Conservation (phyloP, 2,888 invertebrate genomes). For the Peribatodes rhomboidaria region DNA sequence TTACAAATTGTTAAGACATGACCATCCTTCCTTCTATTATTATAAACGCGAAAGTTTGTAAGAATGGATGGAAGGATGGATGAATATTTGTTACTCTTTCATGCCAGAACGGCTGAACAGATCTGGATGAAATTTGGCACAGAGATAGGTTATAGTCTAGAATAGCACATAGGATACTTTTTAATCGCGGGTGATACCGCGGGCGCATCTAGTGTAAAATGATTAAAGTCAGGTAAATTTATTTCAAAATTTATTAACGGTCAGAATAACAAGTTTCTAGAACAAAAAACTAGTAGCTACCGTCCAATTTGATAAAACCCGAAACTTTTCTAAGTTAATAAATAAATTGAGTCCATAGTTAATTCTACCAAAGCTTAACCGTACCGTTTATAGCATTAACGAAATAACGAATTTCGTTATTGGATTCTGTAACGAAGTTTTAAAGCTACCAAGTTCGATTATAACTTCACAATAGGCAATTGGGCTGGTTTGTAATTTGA, state of each 20-base stretch:
- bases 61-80: no score
- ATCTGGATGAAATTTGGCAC: no score
- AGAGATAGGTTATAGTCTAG: no score
- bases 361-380: slow-evolving; percentile 41
- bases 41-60: no score
- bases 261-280: slow-evolving; percentile 6
- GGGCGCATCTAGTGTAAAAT: no score
- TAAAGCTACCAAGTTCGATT: slow-evolving; percentile 47
- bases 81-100: no score
- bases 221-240: no score
- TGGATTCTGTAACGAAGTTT: slow-evolving; percentile 45
- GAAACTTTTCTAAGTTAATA: slow-evolving; percentile 44
- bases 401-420: slow-evolving; percentile 43
- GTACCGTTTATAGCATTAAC: slow-evolving; percentile 47
- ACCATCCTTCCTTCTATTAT: no score
- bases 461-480: slow-evolving; percentile 45
- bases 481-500: slow-evolving; percentile 43
- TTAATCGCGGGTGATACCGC: no score
- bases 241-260: not conserved
- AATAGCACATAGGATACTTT: no score
- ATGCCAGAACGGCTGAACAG: no score
- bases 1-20: no score
- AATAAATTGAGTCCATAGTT: slow-evolving; percentile 41
- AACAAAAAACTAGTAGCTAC: slow-evolving; percentile 25
- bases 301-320: slow-evolving; percentile 30